Evolutionary conservation across 2,797 vertebrate genomes (phyloP).

Genomic region (Halcyon smyrnensis): DNA sequence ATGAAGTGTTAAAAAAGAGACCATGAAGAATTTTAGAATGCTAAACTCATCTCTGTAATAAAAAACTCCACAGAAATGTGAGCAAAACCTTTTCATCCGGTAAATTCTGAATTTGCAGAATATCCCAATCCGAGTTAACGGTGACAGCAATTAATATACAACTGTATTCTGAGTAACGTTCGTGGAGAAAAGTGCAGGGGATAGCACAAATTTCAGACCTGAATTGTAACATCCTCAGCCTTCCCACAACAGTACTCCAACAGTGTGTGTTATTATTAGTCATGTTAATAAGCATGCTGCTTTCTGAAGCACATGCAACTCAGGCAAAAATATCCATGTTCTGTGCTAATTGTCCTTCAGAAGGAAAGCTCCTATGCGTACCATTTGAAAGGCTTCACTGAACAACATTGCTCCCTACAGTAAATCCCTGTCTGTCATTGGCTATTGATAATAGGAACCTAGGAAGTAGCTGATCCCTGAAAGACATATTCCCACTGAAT

Average conservation of each 20-base stretch:
- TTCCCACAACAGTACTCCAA: background rate
- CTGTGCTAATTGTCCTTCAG: slow-evolving; percentile 11
- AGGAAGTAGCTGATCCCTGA: slow-evolving; percentile 48
- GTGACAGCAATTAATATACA: background rate
- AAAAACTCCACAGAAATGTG: background rate
- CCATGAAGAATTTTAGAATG: background rate
- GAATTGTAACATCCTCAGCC: background rate
- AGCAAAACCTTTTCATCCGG: background rate
- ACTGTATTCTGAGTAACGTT: background rate
- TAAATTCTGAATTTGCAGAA: background rate
- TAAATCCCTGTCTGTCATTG: slow-evolving; percentile 29
- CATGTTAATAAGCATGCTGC: background rate
- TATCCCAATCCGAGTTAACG: background rate
- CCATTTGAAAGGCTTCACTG: slow-evolving; percentile 20
- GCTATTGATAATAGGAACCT: background rate
- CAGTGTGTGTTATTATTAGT: background rate
- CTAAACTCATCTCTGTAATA: background rate
- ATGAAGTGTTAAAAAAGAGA: background rate
- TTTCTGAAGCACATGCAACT: background rate
- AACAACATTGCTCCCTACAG: background rate
- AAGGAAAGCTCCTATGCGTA: background rate
- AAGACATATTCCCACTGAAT: slow-evolving; percentile 22
- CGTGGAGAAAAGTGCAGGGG: background rate
- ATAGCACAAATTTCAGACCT: background rate
- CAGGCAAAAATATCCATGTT: background rate